A percentile compares a stretch with the other conserved stretches of the same genome.
These are phyloP conservation scores for Paramisgurnus dabryanus DNA, from an alignment of 2,113 vertebrate species.

Conservation along the genomic window DNA sequence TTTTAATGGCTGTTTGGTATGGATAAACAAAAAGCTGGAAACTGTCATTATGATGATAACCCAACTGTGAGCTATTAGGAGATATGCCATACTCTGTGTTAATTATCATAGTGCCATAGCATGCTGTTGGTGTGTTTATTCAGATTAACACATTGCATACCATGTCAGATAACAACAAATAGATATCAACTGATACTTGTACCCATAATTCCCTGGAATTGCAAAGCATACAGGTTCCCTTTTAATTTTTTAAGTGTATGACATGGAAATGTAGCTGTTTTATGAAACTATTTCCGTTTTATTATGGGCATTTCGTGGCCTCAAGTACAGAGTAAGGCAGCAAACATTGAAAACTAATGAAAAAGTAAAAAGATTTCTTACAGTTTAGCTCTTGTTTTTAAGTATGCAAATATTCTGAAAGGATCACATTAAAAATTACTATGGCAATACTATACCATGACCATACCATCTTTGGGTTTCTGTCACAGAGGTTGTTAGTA, in stretches of 20 bases:
- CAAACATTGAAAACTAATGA: neutral
- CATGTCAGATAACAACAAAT: neutral
- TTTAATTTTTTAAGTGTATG: neutral
- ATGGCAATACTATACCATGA: too few relatives aligned
- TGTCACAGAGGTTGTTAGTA: conserved; percentile 43
- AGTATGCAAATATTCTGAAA: neutral
- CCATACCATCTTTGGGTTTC: neutral
- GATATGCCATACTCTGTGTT: neutral
- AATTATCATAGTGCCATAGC: neutral
- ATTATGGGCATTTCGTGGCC: neutral
- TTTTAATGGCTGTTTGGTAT: conserved; percentile 1
- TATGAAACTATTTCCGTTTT: too few relatives aligned
- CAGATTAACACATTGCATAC: neutral
- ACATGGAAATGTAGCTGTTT: neutral
- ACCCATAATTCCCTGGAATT: neutral
- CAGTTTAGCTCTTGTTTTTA: neutral
- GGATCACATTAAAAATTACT: neutral
- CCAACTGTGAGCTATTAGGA: neutral
- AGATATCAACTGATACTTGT: neutral
- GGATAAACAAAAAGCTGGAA: neutral
- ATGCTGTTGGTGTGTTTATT: neutral
- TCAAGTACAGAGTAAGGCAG: neutral
- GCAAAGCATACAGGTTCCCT: neutral
- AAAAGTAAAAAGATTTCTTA: neutral
- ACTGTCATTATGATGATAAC: neutral